Conservation (phyloP, 2,113 vertebrate genomes). For the Mugil cephalus region DNA sequence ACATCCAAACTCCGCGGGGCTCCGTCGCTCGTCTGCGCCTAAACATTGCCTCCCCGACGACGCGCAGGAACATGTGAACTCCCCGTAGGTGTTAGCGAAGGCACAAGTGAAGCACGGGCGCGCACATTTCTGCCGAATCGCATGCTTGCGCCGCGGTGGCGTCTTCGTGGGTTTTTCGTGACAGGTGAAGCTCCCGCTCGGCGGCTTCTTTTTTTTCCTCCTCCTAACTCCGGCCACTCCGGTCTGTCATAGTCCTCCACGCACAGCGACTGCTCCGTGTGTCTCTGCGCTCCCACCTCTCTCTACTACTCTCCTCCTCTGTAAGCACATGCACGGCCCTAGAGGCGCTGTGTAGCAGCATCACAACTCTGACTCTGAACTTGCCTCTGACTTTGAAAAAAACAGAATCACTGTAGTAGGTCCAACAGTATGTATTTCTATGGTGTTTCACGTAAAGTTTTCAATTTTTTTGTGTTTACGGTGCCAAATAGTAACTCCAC, state of each 20-base stretch:
- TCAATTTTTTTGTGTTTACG: too few relatives aligned
- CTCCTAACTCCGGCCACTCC: conserved; percentile 39
- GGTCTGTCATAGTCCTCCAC: conserved; percentile 45
- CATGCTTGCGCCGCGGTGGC: conserved; percentile 54
- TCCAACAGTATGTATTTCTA: conserved; percentile 6
- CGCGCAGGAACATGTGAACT: conserved; percentile 64
- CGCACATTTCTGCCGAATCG: conserved; percentile 30
- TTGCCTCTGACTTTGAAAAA: background rate
- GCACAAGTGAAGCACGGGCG: conserved; percentile 42
- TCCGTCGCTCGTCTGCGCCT: conserved; percentile 33
- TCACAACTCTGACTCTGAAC: conserved; percentile 33
- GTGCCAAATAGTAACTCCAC: too few relatives aligned
- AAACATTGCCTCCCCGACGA: conserved; percentile 71
- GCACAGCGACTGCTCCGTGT: conserved; percentile 24
- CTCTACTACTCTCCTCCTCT: conserved; percentile 12
- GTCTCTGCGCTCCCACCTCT: conserved; percentile 23
- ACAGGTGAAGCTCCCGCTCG: conserved; percentile 6
- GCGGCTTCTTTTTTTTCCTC: background rate
- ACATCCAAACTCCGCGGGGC: conserved; percentile 68
- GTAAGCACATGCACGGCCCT: conserved; percentile 19
- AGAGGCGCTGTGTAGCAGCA: conserved; percentile 53
- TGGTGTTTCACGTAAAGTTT: background rate
- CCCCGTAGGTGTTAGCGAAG: conserved; percentile 45
- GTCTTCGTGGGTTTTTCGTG: background rate
- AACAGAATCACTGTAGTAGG: conserved; percentile 30